Conservation (phyloP, 1,140 invertebrate genomes). For the Papilio aristodemus region DNA sequence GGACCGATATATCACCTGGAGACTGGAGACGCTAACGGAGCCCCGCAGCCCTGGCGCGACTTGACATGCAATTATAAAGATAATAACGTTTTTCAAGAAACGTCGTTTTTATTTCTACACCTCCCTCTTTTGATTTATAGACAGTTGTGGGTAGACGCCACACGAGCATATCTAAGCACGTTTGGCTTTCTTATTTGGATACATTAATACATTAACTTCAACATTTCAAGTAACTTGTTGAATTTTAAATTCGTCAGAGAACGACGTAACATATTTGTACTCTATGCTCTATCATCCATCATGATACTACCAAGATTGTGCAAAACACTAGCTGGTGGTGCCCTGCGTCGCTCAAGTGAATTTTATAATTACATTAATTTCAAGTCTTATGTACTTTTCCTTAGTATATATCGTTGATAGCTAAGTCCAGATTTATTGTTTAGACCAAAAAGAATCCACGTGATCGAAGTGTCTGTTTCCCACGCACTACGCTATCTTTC, state of each 20-base stretch:
- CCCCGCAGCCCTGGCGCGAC: conserved; percentile 48
- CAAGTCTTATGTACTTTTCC: no score
- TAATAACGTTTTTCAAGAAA: conserved; percentile 75
- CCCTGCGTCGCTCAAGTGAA: no score
- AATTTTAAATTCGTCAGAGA: no score
- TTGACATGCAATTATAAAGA: conserved; percentile 79
- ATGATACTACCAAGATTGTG: no score
- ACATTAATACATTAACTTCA: background rate
- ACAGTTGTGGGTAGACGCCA: conserved; percentile 40
- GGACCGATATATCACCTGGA: conserved; percentile 68
- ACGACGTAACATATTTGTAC: no score
- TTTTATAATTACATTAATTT: no score
- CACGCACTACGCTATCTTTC: conserved; percentile 43
- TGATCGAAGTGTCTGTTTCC: conserved; percentile 43
- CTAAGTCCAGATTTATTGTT: background rate
- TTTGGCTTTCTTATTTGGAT: background rate
- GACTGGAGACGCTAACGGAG: background rate
- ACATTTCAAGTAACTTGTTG: background rate
- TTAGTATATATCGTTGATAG: no score
- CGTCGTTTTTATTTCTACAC: conserved; percentile 69
- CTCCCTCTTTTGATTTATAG: conserved; percentile 64
- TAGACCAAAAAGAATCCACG: background rate
- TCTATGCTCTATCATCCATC: no score
- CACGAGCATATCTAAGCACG: conserved; percentile 30
- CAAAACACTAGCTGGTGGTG: no score